Evolutionary conservation across 2,888 invertebrate genomes (phyloP).

Genomic region (Lycaena phlaeas): DNA sequence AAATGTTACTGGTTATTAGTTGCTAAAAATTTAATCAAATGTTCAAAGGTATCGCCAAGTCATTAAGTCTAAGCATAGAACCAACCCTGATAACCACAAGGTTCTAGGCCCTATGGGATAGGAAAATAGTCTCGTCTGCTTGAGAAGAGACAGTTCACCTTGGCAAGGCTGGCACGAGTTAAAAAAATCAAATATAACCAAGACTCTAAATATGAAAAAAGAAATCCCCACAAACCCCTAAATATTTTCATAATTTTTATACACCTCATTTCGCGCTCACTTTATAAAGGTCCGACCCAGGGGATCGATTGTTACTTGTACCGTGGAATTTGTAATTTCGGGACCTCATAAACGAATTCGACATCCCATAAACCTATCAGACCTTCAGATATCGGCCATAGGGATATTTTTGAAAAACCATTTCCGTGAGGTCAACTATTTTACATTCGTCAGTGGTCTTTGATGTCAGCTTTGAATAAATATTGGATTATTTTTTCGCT

Average conservation of each 20-base stretch:
- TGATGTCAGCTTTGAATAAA: slow-evolving; percentile 6
- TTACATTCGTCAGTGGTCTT: background rate
- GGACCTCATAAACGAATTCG: slow-evolving; percentile 2
- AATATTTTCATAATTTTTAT: background rate
- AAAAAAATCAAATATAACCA: too few species aligned
- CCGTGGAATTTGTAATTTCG: background rate
- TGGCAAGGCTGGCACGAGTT: too few species aligned
- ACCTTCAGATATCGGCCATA: background rate
- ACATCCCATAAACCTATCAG: background rate
- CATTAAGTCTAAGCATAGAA: too few species aligned
- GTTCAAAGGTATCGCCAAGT: too few species aligned
- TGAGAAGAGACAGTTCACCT: too few species aligned
- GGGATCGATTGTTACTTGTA: slow-evolving; percentile 1
- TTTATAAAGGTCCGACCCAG: background rate
- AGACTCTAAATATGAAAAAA: too few species aligned
- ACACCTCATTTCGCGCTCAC: background rate
- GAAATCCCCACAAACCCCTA: too few species aligned
- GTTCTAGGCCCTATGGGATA: too few species aligned
- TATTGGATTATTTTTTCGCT: slow-evolving; percentile 1
- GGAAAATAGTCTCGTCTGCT: too few species aligned
- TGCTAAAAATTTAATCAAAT: too few species aligned
- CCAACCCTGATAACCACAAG: too few species aligned
- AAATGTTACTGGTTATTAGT: too few species aligned
- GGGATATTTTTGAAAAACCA: background rate
- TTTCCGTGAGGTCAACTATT: slow-evolving; percentile 5